These are phyloP conservation scores for Anthrax anthrax DNA, from an alignment of 2,888 invertebrate genomes.

Conservation along the genomic window DNA sequence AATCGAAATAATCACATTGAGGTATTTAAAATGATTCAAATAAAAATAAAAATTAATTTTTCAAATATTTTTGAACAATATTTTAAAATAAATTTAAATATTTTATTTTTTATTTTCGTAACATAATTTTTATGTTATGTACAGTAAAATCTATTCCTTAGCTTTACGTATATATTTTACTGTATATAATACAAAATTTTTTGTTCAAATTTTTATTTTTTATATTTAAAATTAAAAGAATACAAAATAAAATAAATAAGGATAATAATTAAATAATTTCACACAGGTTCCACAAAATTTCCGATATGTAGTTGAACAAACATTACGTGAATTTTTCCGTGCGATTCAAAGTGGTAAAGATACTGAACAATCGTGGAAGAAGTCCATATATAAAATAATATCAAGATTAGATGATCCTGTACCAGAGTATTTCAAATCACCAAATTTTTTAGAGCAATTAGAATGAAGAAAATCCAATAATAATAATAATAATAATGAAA, in stretches of 20 bases:
- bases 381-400: slow-evolving; percentile 99
- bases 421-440: slow-evolving; percentile 99
- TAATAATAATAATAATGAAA: slow-evolving; percentile 5
- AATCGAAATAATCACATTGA: slow-evolving; percentile 67
- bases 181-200: too few relatives aligned
- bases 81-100: too few relatives aligned
- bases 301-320: slow-evolving; percentile 93
- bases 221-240: too few relatives aligned
- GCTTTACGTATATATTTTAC: too few relatives aligned
- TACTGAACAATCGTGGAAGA: slow-evolving; percentile 99
- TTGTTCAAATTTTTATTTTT: slow-evolving; percentile 1
- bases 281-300: slow-evolving; percentile 96
- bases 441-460: slow-evolving; percentile 97
- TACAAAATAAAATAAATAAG: too few relatives aligned
- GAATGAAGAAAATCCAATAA: slow-evolving; percentile 42
- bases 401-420: slow-evolving; percentile 97
- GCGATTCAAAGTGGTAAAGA: slow-evolving; percentile 95
- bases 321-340: slow-evolving; percentile 96
- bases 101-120: background rate
- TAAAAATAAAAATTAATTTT: too few relatives aligned
- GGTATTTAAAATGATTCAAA: too few relatives aligned
- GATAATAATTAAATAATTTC: too few relatives aligned
- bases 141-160: background rate
- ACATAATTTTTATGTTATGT: too few relatives aligned
- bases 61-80: too few relatives aligned